Evolutionary conservation across 1,140 invertebrate species (phyloP).

Genomic region (Platyscapa corneri): DNA sequence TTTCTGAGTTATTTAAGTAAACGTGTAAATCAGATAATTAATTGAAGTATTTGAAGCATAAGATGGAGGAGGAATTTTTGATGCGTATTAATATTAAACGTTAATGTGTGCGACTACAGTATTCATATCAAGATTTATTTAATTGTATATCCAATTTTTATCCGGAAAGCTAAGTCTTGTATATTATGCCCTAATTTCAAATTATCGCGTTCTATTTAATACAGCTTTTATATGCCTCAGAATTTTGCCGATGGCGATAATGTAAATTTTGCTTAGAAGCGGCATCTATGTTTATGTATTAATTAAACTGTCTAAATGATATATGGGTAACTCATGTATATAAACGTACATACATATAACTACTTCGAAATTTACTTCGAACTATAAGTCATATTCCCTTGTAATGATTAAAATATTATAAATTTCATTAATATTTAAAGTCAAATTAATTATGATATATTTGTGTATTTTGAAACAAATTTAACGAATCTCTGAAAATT

Average conservation of each 20-base stretch:
- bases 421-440: not conserved
- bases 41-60: not conserved
- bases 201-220: not conserved
- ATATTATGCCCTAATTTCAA: not conserved
- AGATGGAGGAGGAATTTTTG: not conserved
- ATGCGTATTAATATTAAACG: not conserved
- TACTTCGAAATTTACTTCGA: not conserved
- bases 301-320: constrained; percentile 30
- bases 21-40: not conserved
- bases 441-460: too few relatives aligned
- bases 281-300: not conserved
- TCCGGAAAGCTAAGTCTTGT: not conserved
- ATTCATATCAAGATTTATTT: not conserved
- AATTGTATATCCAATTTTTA: not conserved
- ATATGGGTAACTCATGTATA: not conserved
- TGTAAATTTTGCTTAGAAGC: not conserved
- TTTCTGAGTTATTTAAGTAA: not conserved
- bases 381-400: not conserved
- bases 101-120: not conserved
- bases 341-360: not conserved
- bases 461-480: too few relatives aligned
- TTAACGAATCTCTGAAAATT: too few relatives aligned
- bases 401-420: constrained; percentile 2
- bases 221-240: not conserved
- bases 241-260: not conserved